A percentile compares a stretch with the other conserved stretches of the same genome.
These are phyloP conservation scores for Drosophila leonis DNA, from an alignment of 2,888 invertebrate genomes.

Conservation along the genomic window DNA sequence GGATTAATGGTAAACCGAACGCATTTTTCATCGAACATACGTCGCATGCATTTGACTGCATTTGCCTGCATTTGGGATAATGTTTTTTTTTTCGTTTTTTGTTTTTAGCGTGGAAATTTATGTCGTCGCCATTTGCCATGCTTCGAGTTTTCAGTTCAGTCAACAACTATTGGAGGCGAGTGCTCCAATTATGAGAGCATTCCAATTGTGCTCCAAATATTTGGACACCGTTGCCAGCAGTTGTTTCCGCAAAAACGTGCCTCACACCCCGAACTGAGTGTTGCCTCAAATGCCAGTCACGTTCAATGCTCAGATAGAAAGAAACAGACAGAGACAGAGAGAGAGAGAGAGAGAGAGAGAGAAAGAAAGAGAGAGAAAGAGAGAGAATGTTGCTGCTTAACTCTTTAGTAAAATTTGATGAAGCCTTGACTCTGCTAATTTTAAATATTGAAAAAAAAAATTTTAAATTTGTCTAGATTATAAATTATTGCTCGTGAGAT, in stretches of 20 bases:
- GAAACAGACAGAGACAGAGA: too few relatives aligned
- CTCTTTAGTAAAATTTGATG: background rate
- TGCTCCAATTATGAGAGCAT: slow-evolving; percentile 70
- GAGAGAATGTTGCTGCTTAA: slow-evolving; percentile 41
- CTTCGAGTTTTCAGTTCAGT: slow-evolving; percentile 59
- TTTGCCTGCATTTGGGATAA: slow-evolving; percentile 17
- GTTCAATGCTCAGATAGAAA: slow-evolving; percentile 49
- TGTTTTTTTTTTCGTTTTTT: slow-evolving; percentile 26
- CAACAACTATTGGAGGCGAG: slow-evolving; percentile 54
- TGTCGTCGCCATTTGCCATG: slow-evolving; percentile 55
- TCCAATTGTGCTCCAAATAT: slow-evolving; percentile 70
- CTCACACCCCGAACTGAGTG: slow-evolving; percentile 32
- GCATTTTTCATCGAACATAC: slow-evolving; percentile 76
- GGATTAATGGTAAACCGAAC: slow-evolving; percentile 83
- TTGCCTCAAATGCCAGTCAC: slow-evolving; percentile 62
- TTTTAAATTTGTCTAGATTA: too few relatives aligned
- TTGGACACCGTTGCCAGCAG: slow-evolving; percentile 13
- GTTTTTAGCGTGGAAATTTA: slow-evolving; percentile 39
- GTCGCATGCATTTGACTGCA: slow-evolving; percentile 46
- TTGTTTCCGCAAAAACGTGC: slow-evolving; percentile 64
- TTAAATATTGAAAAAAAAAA: background rate
- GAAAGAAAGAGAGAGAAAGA: slow-evolving; percentile 48
- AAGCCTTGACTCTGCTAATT: background rate
- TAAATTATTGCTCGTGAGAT: too few relatives aligned
- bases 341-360: slow-evolving; percentile 41